Percentiles rank a stretch among this genome's conserved stretches.
These are phyloP conservation scores for Aplidium turbinatum DNA, from an alignment of 23 tunicate genomes.

Conservation along the genomic window DNA sequence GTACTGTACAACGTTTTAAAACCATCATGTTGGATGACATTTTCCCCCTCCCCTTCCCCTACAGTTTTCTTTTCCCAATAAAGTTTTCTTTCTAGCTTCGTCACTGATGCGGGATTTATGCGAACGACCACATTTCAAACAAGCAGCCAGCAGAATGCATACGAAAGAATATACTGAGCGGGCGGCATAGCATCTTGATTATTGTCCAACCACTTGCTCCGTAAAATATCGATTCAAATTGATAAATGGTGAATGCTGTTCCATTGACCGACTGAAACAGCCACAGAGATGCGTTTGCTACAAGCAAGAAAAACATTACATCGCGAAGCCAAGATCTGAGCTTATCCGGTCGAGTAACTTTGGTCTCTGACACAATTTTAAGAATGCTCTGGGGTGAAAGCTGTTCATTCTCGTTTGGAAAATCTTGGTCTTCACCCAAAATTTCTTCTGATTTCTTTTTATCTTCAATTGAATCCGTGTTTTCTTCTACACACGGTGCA, in stretches of 20 bases:
- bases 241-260: constrained; percentile 42
- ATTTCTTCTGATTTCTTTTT: too few species aligned
- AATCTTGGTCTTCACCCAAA: too few species aligned
- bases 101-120: too few species aligned
- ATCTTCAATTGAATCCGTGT: too few species aligned
- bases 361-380: constrained; percentile 53
- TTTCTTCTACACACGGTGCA: too few species aligned
- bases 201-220: constrained; percentile 60
- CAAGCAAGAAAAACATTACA: constrained; percentile 61
- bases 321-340: constrained; percentile 48
- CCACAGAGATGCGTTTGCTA: constrained; percentile 73
- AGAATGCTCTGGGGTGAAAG: constrained; percentile 19
- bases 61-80: too few species aligned
- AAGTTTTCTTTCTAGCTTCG: too few species aligned
- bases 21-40: too few species aligned
- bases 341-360: constrained; percentile 56
- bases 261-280: constrained; percentile 68
- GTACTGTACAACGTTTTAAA: too few species aligned
- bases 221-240: constrained; percentile 45
- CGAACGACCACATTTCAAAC: constrained; percentile 88
- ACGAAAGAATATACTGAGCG: constrained; percentile 65
- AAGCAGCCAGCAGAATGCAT: constrained; percentile 86
- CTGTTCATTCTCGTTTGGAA: too few species aligned
- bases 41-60: too few species aligned
- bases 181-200: constrained; percentile 58